phyloP scores from a whole-genome alignment of 2,888 invertebrate genomes.

The Neuroscelio doddi region DNA sequence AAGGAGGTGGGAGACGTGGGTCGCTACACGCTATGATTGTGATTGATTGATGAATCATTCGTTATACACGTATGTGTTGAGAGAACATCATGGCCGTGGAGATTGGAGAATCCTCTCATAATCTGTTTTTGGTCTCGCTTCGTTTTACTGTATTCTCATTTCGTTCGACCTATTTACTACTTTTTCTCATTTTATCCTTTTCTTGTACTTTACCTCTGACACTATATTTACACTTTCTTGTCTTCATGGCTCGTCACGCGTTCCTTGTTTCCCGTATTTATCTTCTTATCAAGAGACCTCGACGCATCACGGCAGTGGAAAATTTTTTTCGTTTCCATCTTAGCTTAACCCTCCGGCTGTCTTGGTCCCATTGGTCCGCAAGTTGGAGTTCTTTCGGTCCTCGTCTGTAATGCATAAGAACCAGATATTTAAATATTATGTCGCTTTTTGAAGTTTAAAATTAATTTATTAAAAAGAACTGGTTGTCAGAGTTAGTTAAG shows the following conservation, averaged over 20 bases:
- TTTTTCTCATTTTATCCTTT: slow-evolving; percentile 5
- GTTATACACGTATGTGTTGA: slow-evolving; percentile 42
- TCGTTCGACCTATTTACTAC: slow-evolving; percentile 13
- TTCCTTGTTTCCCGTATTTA: slow-evolving; percentile 4
- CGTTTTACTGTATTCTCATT: background rate
- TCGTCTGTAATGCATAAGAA: slow-evolving; percentile 72
- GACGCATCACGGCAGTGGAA: slow-evolving; percentile 63
- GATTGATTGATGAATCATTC: slow-evolving; percentile 51
- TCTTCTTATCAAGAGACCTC: slow-evolving; percentile 42
- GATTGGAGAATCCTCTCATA: slow-evolving; percentile 28
- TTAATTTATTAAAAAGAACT: background rate
- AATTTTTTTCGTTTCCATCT: slow-evolving; percentile 41
- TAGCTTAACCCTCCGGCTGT: slow-evolving; percentile 73
- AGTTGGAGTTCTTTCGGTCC: slow-evolving; percentile 75
- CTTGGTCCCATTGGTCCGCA: slow-evolving; percentile 77
- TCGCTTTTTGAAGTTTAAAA: too few species aligned
- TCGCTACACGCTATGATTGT: slow-evolving; percentile 46
- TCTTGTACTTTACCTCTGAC: slow-evolving; percentile 35
- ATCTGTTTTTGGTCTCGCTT: slow-evolving; percentile 28
- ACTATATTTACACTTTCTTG: slow-evolving; percentile 35
- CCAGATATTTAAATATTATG: too few species aligned
- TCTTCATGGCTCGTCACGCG: slow-evolving; percentile 14
- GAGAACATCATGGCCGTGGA: slow-evolving; percentile 39
- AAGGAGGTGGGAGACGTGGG: slow-evolving; percentile 16
- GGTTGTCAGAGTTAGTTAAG: background rate